These are phyloP conservation scores for Hyposoter didymator DNA, from an alignment of 2,888 invertebrate species.

Conservation along the genomic window DNA sequence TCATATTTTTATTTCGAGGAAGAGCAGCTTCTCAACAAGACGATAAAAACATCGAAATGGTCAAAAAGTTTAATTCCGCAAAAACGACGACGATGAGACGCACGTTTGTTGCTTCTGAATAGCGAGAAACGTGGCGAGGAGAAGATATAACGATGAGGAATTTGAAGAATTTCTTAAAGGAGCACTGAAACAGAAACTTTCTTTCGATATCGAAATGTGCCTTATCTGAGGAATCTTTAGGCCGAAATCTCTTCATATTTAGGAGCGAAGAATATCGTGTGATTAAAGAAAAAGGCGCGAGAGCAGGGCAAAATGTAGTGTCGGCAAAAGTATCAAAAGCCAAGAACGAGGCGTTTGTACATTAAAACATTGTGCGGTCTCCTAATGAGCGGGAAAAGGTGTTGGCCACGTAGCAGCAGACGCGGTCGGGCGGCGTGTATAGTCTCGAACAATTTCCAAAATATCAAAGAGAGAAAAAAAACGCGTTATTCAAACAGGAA, in stretches of 20 bases:
- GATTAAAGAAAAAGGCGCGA: slow-evolving; percentile 1
- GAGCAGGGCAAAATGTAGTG: slow-evolving; percentile 16
- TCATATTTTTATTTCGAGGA: neutral
- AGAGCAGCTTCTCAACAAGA: neutral
- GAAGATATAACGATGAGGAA: neutral
- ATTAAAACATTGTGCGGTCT: slow-evolving; percentile 10
- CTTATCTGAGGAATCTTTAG: neutral
- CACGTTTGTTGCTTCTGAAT: neutral
- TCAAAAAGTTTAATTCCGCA: neutral
- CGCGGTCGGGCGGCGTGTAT: slow-evolving; percentile 40
- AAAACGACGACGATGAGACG: neutral
- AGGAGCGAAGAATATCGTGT: neutral
- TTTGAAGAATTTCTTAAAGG: neutral
- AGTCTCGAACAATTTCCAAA: slow-evolving; percentile 48
- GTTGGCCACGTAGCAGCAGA: slow-evolving; percentile 46
- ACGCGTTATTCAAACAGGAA: slow-evolving; percentile 27
- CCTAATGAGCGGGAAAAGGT: slow-evolving; percentile 60
- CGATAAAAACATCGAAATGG: neutral
- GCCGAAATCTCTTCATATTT: neutral
- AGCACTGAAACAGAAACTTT: neutral
- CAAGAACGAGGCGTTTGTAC: neutral
- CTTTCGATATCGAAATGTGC: neutral
- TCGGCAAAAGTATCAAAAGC: slow-evolving; percentile 50
- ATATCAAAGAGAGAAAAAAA: slow-evolving; percentile 11
- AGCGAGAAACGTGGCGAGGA: neutral